Evolutionary conservation across 2,113 vertebrate species (phyloP).

Genomic region (Taurulus bubalis): DNA sequence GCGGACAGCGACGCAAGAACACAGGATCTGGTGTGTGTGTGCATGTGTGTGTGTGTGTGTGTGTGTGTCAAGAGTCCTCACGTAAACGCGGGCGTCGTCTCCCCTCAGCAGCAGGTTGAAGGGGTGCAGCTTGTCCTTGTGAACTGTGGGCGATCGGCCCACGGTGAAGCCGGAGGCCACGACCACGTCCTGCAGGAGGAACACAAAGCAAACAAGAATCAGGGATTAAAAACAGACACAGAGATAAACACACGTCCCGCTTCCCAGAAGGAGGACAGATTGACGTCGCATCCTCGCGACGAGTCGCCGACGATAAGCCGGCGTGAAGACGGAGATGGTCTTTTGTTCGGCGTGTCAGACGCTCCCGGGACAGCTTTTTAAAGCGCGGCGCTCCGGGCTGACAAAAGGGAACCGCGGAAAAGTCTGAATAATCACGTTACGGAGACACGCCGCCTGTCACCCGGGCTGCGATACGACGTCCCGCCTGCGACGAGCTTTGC

Average conservation of each 20-base stretch:
- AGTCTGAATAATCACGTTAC: constrained; percentile 64
- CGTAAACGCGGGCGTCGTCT: constrained; percentile 70
- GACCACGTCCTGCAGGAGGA: constrained; percentile 73
- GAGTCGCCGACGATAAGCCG: constrained; percentile 47
- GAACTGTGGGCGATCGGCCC: constrained; percentile 74
- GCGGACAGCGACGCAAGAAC: no score
- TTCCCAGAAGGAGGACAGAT: constrained; percentile 48
- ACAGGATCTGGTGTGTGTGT: no score
- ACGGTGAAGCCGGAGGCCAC: constrained; percentile 76
- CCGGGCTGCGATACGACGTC: constrained; percentile 24
- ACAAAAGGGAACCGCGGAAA: constrained; percentile 52
- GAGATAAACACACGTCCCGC: constrained; percentile 31
- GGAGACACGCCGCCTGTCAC: constrained; percentile 36
- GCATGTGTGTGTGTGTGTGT: no score
- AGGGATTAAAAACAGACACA: constrained; percentile 29
- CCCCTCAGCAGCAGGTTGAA: constrained; percentile 78
- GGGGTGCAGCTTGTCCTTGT: constrained; percentile 75
- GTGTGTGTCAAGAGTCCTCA: constrained; percentile 53
- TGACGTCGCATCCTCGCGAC: constrained; percentile 45
- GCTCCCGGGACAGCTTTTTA: constrained; percentile 38
- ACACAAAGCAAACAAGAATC: neutral
- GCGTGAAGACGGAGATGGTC: constrained; percentile 47
- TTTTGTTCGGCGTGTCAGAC: constrained; percentile 53
- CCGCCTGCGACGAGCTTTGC: constrained; percentile 29
- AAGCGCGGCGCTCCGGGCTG: constrained; percentile 34